These are phyloP conservation scores for Centropristis striata DNA, from an alignment of 2,113 vertebrate genomes.

Conservation along the genomic window DNA sequence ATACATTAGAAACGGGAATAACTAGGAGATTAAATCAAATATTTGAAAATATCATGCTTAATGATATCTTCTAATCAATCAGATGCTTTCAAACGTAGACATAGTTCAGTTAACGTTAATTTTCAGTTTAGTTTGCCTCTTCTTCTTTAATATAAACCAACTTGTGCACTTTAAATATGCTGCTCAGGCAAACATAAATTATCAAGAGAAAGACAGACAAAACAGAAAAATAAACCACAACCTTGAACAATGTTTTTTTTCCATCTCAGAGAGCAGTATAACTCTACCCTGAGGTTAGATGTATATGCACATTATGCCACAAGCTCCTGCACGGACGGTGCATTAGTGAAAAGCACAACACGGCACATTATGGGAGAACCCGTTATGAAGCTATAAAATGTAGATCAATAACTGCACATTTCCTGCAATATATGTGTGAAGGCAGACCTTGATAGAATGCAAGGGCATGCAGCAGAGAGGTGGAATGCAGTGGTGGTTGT, in stretches of 20 bases:
- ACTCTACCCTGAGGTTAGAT: conserved; percentile 6
- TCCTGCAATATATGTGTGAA: conserved; percentile 12
- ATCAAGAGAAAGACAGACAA: background rate
- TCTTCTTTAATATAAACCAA: background rate
- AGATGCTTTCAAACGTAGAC: too few species aligned
- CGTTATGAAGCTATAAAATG: conserved; percentile 46
- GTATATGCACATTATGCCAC: background rate
- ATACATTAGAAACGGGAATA: background rate
- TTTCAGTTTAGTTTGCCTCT: background rate
- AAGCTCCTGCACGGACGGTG: background rate
- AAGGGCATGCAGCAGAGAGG: conserved; percentile 3
- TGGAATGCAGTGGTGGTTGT: background rate
- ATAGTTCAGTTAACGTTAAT: background rate
- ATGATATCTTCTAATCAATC: background rate
- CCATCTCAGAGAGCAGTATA: background rate
- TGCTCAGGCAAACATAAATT: background rate
- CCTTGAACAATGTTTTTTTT: conserved; percentile 17
- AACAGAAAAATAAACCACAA: background rate
- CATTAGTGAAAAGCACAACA: conserved; percentile 33
- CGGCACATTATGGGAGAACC: conserved; percentile 4
- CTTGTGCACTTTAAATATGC: background rate
- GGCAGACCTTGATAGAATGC: conserved; percentile 5
- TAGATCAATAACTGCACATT: conserved; percentile 43
- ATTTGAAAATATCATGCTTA: background rate
- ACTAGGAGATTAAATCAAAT: background rate